Base-by-base conservation (phyloP, 2,797 vertebrate species). In the Sebastiscus albofasciatus region DNA sequence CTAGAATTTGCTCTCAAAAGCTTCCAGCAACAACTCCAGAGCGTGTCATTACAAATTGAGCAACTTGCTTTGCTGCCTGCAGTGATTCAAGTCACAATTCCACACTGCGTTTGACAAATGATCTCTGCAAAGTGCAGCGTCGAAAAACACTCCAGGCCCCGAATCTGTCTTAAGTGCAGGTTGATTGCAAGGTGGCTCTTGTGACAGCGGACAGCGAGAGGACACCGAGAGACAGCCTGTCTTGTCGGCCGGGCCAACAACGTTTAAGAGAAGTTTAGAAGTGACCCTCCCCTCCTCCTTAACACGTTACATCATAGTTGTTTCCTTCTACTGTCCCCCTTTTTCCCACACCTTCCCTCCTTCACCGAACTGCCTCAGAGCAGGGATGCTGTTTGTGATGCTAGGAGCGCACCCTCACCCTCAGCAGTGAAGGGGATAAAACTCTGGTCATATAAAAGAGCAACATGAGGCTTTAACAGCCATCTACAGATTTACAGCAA, bases 51-150 rank as follows among this genome's bases (percentile, higher is more conserved):
- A 67, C n/a, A 65, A 36, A 39, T 27, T 27, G 46, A 26, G 5
- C 64, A 49, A 27, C 26, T 52, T 29, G 5, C 26, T 33, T 27
- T 27, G 61, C 70, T 68, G 12, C 34, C 77, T 27, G 34, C 26
- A 39, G 56, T 86, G 8, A 75, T 74, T 64, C 39, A 24, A 54
- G 59, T 69, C 54, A 70, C 67, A 56, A 26, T 33, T 65, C 16
- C 4, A 22, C 6, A 46, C 73, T 11, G 58, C 31, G 33, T 80
- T 58, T 88, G 82, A 85, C 80, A 87, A 82, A 85, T 62, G 78
- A n/a, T 87, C 67, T 54, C 65, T 77, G 61, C 62, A 72, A 82
- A 84, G 34, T 72, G 75, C 29, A 56, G 59, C 6, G 1, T 1
- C 3, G 8, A 72, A 68, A 72, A 74, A 79, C 75, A 60, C 67